A percentile compares a stretch with the other conserved stretches of the same genome.
phyloP scores from a whole-genome alignment of 2,888 invertebrate genomes.

The Nephrotoma appendiculata region DNA sequence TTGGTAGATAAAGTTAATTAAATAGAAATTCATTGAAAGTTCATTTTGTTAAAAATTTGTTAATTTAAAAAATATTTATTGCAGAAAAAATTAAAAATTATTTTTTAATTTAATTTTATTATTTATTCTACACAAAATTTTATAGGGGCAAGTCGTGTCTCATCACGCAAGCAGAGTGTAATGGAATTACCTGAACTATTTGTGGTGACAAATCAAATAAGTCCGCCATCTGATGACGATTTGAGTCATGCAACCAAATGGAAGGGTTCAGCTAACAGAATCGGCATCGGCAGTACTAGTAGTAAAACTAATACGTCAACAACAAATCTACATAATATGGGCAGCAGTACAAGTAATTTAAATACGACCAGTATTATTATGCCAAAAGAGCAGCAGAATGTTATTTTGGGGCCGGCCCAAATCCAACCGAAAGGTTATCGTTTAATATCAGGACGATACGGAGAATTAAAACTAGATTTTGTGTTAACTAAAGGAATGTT shows the following conservation, averaged over 20 bases:
- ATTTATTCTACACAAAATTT: background rate
- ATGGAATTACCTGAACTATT: slow-evolving; percentile 37
- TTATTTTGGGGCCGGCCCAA: slow-evolving; percentile 62
- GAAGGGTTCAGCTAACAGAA: slow-evolving; percentile 25
- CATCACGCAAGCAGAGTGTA: slow-evolving; percentile 40
- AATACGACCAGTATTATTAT: slow-evolving; percentile 12
- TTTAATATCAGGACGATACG: slow-evolving; percentile 50
- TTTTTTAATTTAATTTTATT: background rate
- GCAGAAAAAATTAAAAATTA: background rate
- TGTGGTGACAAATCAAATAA: slow-evolving; percentile 35
- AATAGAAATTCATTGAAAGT: background rate
- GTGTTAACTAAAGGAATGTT: slow-evolving; percentile 83
- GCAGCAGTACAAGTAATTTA: background rate
- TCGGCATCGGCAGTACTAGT: slow-evolving; percentile 11
- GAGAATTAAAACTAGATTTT: slow-evolving; percentile 77
- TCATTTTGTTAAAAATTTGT: slow-evolving; percentile 5
- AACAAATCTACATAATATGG: slow-evolving; percentile 10
- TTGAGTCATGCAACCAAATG: slow-evolving; percentile 21
- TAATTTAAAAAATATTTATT: background rate
- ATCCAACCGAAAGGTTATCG: slow-evolving; percentile 63
- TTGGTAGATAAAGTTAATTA: background rate
- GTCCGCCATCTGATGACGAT: slow-evolving; percentile 41
- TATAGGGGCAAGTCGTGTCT: slow-evolving; percentile 29
- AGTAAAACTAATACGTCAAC: slow-evolving; percentile 19
- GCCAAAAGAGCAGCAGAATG: slow-evolving; percentile 16